Base-by-base conservation (phyloP, 2,113 vertebrate genomes). In the Sylvia atricapilla region DNA sequence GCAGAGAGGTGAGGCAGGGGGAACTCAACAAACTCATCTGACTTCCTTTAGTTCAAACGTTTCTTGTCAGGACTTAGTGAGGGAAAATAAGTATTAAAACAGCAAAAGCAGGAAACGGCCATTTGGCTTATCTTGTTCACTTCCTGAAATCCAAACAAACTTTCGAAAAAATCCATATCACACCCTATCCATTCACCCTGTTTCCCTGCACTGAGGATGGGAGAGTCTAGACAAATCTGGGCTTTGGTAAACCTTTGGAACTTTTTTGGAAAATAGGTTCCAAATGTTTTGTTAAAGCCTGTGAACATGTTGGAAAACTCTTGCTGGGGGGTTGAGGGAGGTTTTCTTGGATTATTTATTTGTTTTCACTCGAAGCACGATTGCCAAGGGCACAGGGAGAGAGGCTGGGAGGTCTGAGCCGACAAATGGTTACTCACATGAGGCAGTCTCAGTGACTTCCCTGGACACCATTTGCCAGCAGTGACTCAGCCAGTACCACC, bases 71-170 rank as follows among this genome's bases (percentile, higher is more conserved):
- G 52, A 75, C 44, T 72, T 78, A 78, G 64, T 72, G 66, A 72
- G 81, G 43, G 41, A 49, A 79, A 94, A 82, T 83, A 83, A 62
- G 86, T 23, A 88, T 24, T 85, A 47, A 92, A 72, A 95, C 84
- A 94, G 90, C 94, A 92, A 95, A 94, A 94, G 90, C 96, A 98
- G 97, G 97, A 98, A 98, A 96, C 86, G 95, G 88, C 87, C 80
- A 79, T 95, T 96, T 87, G 62, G 96, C 96, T 98, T 98, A 98
- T 97, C 97, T 97, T 94, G 90, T 93, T 98, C 94, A 89, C 94
- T 97, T 98, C 97, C 97, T 97, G 95, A 97, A 97, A 96, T 97
- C 95, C 92, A 98, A 98, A 98, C 96, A 97, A 96, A 94, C 87
- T 86, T 94, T 97, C 94, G n/a, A 82, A 95, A 88, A 96, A 88